A percentile compares a stretch with the other conserved stretches of the same genome.
These are phyloP conservation scores for Scaptodrosophila lebanonensis DNA, from an alignment of 1,140 invertebrate genomes.

Conservation along the genomic window DNA sequence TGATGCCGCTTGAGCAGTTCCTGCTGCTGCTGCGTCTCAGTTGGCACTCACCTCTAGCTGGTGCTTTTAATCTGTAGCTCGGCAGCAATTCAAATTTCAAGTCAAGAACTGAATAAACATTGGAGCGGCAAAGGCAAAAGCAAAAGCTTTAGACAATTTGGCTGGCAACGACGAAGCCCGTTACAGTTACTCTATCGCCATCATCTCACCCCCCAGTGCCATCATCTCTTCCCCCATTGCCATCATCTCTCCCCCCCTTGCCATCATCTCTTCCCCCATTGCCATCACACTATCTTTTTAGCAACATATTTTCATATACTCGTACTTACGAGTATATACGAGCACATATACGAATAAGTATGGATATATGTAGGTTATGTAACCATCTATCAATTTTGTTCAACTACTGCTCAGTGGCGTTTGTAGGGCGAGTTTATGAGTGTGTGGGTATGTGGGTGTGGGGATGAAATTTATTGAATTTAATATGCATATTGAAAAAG, in stretches of 20 bases:
- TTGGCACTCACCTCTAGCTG: slow-evolving; percentile 6
- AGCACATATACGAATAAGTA: not conserved
- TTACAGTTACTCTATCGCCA: not conserved
- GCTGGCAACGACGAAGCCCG: not conserved
- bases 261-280: slow-evolving; percentile 14
- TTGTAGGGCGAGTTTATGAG: slow-evolving; percentile 1
- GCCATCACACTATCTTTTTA: too few species aligned
- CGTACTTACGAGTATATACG: too few species aligned
- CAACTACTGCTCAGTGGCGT: slow-evolving; percentile 2
- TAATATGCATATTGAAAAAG: slow-evolving; percentile 69
- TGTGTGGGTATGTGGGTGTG: slow-evolving; percentile 7
- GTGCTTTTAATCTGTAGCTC: slow-evolving; percentile 29
- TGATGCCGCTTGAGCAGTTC: too few species aligned
- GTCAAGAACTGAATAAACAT: slow-evolving; percentile 71
- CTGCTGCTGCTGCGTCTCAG: not conserved
- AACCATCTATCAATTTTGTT: too few species aligned
- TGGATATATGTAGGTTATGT: not conserved
- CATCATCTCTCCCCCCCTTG: slow-evolving; percentile 11
- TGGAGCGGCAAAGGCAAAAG: slow-evolving; percentile 42
- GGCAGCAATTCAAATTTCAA: slow-evolving; percentile 48
- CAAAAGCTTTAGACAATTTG: slow-evolving; percentile 41
- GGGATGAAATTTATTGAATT: slow-evolving; percentile 64
- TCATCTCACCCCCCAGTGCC: not conserved
- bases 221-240: slow-evolving; percentile 20
- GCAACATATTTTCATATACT: too few species aligned